These are phyloP conservation scores for Luidia sarsii DNA, from an alignment of 53 echinoderm and acorn worm genomes.

Conservation along the genomic window DNA sequence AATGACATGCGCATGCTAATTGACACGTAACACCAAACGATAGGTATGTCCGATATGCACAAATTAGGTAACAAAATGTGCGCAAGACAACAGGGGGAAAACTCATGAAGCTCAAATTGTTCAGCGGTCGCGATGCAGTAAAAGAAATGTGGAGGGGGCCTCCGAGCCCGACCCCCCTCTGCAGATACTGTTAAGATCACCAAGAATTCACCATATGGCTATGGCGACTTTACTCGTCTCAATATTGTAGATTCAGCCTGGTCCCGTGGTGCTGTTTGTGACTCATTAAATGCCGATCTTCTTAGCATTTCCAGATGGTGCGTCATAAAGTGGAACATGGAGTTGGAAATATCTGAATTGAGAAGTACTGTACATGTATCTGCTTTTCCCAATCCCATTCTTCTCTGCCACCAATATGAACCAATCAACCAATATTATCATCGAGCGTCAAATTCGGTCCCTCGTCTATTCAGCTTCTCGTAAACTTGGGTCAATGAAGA, in stretches of 20 bases:
- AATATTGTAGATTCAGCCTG: background rate
- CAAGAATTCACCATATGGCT: background rate
- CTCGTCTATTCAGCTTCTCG: background rate
- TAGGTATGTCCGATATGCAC: no score
- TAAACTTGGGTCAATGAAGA: no score
- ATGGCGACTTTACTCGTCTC: background rate
- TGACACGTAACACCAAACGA: no score
- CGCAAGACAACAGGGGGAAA: no score
- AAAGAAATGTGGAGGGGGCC: no score
- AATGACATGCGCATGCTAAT: no score
- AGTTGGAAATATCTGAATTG: background rate
- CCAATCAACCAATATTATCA: background rate
- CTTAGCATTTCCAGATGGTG: conserved; percentile 1
- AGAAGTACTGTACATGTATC: no score
- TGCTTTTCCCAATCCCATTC: conserved; percentile 1
- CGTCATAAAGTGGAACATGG: conserved; percentile 16
- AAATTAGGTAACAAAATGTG: no score
- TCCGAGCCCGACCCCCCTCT: no score
- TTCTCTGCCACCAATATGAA: background rate
- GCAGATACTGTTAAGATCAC: no score
- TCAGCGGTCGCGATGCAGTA: no score
- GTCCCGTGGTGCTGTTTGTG: conserved; percentile 5
- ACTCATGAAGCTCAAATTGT: no score
- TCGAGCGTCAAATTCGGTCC: background rate
- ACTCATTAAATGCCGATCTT: conserved; percentile 3